These are phyloP conservation scores for Xenopus borealis DNA, from an alignment of 2,113 vertebrate genomes.

Conservation along the genomic window DNA sequence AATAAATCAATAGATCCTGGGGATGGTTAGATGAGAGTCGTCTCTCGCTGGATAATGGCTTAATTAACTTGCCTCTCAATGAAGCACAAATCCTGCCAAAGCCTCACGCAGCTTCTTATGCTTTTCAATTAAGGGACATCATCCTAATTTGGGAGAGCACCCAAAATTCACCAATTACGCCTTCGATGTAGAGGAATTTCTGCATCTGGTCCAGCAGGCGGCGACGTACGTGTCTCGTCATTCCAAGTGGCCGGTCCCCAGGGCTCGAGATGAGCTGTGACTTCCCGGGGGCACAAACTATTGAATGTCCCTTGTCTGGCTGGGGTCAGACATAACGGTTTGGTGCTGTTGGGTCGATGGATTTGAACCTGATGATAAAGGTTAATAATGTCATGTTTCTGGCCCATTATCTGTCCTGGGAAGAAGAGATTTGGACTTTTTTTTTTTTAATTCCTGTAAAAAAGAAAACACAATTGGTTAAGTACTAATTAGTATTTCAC, in stretches of 20 bases:
- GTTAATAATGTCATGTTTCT: neutral
- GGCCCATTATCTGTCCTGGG: too few relatives aligned
- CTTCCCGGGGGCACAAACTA: neutral
- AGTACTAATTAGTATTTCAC: too few relatives aligned
- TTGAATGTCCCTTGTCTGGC: neutral
- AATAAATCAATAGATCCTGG: constrained; percentile 44
- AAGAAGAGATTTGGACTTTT: too few relatives aligned
- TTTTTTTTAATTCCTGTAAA: too few relatives aligned
- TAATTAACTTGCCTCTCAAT: constrained; percentile 42
- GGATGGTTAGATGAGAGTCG: constrained; percentile 47
- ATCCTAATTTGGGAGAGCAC: constrained; percentile 92
- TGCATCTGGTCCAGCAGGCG: constrained; percentile 83
- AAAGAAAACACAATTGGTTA: too few relatives aligned
- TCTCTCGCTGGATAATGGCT: constrained; percentile 1
- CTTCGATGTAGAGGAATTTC: constrained; percentile 89
- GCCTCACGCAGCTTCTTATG: constrained; percentile 42
- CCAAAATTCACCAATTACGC: constrained; percentile 97
- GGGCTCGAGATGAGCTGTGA: constrained; percentile 80
- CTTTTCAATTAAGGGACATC: constrained; percentile 80
- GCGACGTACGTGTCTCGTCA: constrained; percentile 79
- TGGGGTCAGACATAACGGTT: neutral
- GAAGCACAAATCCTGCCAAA: constrained; percentile 24
- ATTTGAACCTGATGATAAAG: constrained; percentile 4
- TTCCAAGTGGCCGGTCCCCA: constrained; percentile 74
- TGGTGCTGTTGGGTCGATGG: neutral